phyloP scores from a whole-genome alignment of 2,888 invertebrate species.

The Hemicrepidius hirtus region DNA sequence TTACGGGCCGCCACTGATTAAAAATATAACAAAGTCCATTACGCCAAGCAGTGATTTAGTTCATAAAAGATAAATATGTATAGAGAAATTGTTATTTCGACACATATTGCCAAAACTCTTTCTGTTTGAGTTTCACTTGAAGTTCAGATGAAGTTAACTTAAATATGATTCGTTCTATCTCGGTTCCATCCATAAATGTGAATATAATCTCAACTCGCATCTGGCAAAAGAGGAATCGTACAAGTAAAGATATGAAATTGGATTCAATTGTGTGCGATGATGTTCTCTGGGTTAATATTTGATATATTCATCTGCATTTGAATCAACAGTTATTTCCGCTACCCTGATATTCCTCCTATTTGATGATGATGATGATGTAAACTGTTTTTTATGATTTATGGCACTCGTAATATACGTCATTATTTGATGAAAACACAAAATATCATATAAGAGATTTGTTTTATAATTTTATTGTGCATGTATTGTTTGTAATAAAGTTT shows the following conservation, averaged over 20 bases:
- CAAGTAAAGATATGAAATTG: conserved; percentile 36
- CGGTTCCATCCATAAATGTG: conserved; percentile 25
- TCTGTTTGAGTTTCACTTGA: background rate
- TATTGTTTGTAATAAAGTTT: background rate
- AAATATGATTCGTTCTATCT: conserved; percentile 13
- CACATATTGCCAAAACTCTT: background rate
- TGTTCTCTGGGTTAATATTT: conserved; percentile 35
- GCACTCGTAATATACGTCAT: too few relatives aligned
- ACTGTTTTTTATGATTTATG: too few relatives aligned
- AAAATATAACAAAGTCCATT: too few relatives aligned
- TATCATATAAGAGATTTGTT: too few relatives aligned
- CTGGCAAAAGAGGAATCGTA: conserved; percentile 20
- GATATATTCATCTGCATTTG: conserved; percentile 34
- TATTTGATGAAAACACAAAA: too few relatives aligned
- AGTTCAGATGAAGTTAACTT: background rate
- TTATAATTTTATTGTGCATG: background rate
- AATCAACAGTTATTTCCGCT: conserved; percentile 28
- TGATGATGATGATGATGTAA: too few relatives aligned
- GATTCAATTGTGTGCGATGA: conserved; percentile 37
- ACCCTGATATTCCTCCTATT: too few relatives aligned
- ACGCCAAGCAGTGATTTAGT: too few relatives aligned
- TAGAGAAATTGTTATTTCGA: background rate
- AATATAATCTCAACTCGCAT: conserved; percentile 34
- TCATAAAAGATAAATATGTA: background rate
- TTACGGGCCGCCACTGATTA: too few relatives aligned